These are phyloP conservation scores for Ectropis grisescens DNA, from an alignment of 1,140 invertebrate species.

Conservation along the genomic window DNA sequence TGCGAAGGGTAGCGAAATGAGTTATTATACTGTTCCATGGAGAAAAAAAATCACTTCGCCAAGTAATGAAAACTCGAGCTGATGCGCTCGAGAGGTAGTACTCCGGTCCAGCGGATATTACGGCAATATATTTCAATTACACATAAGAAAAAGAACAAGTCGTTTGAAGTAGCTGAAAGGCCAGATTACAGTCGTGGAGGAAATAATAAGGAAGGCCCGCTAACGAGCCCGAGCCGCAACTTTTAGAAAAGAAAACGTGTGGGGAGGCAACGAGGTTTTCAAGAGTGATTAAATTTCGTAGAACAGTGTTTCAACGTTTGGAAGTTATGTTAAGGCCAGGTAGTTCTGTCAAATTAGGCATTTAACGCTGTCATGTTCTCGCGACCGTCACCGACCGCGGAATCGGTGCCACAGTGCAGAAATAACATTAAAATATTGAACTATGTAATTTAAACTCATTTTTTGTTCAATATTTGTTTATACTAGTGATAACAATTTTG, in stretches of 20 bases:
- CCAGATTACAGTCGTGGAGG: conserved; percentile 56
- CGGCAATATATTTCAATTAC: conserved; percentile 70
- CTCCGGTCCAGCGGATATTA: conserved; percentile 62
- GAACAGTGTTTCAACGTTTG: too few relatives aligned
- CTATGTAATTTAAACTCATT: too few relatives aligned
- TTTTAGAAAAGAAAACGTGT: conserved; percentile 49
- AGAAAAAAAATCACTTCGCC: conserved; percentile 61
- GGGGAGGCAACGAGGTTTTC: conserved; percentile 22
- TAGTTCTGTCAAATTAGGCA: too few relatives aligned
- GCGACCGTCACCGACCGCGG: too few relatives aligned
- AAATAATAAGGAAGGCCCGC: conserved; percentile 58
- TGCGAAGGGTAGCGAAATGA: conserved; percentile 47
- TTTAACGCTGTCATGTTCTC: too few relatives aligned
- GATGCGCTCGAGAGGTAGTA: conserved; percentile 53
- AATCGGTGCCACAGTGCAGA: too few relatives aligned
- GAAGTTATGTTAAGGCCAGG: too few relatives aligned
- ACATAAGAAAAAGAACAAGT: conserved; percentile 68
- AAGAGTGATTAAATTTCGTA: conserved; percentile 32
- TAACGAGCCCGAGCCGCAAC: conserved; percentile 49
- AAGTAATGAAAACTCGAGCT: conserved; percentile 62
- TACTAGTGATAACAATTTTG: too few relatives aligned
- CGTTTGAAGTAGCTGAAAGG: conserved; percentile 62
- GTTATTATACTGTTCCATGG: conserved; percentile 59
- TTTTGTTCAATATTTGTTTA: too few relatives aligned
- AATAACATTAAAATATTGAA: too few relatives aligned